Percentiles rank a stretch among this genome's conserved stretches.
These are phyloP conservation scores for Malurus elegans DNA, from an alignment of 2,113 vertebrate genomes.

Conservation along the genomic window DNA sequence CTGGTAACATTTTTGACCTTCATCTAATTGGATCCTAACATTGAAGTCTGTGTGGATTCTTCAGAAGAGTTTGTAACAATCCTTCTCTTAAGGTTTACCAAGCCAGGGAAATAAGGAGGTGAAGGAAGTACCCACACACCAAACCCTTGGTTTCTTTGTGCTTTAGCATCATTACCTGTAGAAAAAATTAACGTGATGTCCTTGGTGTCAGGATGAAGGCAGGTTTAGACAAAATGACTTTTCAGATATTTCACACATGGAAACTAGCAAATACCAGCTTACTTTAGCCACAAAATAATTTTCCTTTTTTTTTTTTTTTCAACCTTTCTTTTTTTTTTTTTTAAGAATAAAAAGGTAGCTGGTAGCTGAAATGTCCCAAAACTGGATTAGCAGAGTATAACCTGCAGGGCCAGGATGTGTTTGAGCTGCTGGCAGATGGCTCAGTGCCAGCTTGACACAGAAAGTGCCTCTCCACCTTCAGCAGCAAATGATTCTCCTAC, in stretches of 20 bases:
- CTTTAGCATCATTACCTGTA: not conserved
- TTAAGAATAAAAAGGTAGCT: not conserved
- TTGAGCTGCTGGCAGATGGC: not conserved
- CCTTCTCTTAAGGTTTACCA: not conserved
- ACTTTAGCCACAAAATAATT: not conserved
- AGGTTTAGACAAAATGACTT: not conserved
- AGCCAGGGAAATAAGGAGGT: not conserved
- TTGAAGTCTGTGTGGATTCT: not conserved
- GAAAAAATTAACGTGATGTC: not conserved
- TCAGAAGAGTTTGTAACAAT: not conserved
- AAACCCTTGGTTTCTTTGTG: not conserved
- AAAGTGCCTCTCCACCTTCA: not conserved
- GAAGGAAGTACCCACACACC: not conserved
- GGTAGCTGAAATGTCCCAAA: not conserved
- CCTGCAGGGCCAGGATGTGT: not conserved
- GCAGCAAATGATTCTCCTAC: not conserved
- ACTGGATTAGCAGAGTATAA: not conserved
- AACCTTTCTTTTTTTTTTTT: not conserved
- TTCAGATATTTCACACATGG: not conserved
- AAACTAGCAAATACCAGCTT: not conserved
- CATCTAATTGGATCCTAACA: not conserved
- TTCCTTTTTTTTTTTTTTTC: not conserved
- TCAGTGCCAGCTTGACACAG: not conserved
- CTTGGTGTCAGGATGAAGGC: not conserved
- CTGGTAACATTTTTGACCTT: not conserved